A percentile compares a stretch with the other conserved stretches of the same genome.
Conservation (phyloP, 2,888 invertebrate species). For the Stictocephala bisonia region DNA sequence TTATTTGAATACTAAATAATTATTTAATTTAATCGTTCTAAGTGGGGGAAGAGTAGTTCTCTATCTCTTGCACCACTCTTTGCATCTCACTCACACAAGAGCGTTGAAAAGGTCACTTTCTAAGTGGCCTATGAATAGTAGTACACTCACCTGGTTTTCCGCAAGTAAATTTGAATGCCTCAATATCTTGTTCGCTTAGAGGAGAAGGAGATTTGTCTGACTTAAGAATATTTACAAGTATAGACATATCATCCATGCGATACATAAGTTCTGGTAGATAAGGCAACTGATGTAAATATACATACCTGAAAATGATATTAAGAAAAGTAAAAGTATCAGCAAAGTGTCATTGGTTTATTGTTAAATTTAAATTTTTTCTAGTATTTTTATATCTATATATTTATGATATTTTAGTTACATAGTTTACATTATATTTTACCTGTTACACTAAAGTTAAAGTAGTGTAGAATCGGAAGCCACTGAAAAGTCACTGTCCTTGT, state of each 20-base stretch:
- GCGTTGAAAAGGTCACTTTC: too few species aligned
- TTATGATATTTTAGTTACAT: too few species aligned
- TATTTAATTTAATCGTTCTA: neutral
- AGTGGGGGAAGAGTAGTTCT: neutral
- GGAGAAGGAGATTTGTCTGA: constrained; percentile 44
- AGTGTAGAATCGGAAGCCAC: too few species aligned
- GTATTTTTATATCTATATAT: too few species aligned
- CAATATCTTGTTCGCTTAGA: constrained; percentile 66
- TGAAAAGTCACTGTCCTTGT: too few species aligned
- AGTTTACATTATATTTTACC: too few species aligned
- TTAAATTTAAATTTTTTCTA: too few species aligned
- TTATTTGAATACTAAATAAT: neutral
- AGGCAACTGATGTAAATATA: constrained; percentile 70
- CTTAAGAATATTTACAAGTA: constrained; percentile 64
- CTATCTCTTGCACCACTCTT: neutral
- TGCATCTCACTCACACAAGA: too few species aligned
- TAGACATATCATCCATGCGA: constrained; percentile 64
- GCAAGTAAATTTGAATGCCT: constrained; percentile 72
- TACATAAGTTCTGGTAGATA: constrained; percentile 69
- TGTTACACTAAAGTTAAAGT: too few species aligned
- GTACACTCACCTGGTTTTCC: constrained; percentile 67
- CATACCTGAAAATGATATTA: constrained; percentile 70
- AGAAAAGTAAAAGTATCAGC: too few species aligned
- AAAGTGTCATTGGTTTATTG: too few species aligned
- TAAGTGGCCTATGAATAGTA: too few species aligned